Conservation (phyloP, 2,797 vertebrate genomes). For the Falco rusticolus region DNA sequence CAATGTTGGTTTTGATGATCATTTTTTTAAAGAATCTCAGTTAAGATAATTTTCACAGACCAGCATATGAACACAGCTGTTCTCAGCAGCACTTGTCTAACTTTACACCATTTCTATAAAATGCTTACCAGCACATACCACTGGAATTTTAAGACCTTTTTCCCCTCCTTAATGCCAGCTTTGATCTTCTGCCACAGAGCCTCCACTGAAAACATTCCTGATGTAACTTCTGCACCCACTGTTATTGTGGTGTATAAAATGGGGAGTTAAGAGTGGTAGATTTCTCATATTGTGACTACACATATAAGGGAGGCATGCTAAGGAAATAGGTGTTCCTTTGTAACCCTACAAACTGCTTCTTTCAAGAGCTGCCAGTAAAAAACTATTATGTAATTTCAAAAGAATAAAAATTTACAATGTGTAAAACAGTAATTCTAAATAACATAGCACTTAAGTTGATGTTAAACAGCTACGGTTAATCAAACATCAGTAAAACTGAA, state of each 20-base stretch:
- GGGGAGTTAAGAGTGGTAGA: neutral
- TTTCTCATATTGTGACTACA: neutral
- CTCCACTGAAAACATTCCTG: neutral
- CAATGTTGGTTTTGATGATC: neutral
- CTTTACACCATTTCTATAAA: neutral
- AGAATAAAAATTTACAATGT: conserved; percentile 17
- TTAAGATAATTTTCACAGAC: neutral
- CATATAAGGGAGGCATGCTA: neutral
- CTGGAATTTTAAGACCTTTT: neutral
- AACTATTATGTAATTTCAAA: neutral
- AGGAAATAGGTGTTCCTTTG: neutral
- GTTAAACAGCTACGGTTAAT: neutral
- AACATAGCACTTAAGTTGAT: neutral
- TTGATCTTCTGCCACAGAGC: neutral
- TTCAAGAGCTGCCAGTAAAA: neutral
- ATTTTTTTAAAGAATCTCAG: neutral
- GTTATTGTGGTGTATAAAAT: neutral
- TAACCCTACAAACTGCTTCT: neutral
- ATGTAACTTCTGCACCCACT: neutral
- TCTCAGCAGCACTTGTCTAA: neutral
- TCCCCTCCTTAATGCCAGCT: neutral
- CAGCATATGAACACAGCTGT: neutral
- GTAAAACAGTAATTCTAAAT: neutral
- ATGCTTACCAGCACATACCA: neutral
- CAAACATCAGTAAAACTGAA: neutral